A percentile compares a stretch with the other conserved stretches of the same genome.
phyloP scores from a whole-genome alignment of 1,140 invertebrate species.

The Melitaea cinxia region DNA sequence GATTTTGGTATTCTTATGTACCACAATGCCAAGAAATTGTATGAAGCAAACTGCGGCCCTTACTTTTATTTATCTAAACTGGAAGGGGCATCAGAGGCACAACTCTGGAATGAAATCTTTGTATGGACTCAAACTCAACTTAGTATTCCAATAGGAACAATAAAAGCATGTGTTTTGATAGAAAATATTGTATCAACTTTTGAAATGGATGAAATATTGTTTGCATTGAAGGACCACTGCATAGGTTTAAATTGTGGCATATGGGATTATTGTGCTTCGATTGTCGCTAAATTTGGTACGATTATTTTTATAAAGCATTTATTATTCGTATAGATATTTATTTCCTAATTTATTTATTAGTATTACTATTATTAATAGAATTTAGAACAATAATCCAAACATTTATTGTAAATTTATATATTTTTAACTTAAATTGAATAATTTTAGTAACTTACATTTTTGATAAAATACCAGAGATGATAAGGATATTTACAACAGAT shows the following conservation, averaged over 20 bases:
- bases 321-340: neutral
- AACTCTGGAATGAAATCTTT: conserved; percentile 89
- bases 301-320: neutral
- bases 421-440: too few species aligned
- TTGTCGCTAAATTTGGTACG: conserved; percentile 86
- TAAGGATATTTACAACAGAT: too few species aligned
- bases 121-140: conserved; percentile 84
- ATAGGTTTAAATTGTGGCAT: conserved; percentile 89
- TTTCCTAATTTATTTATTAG: too few species aligned
- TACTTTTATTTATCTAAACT: conserved; percentile 87
- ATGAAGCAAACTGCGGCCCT: conserved; percentile 83
- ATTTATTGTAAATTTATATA: too few species aligned
- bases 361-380: too few species aligned
- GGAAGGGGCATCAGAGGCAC: conserved; percentile 85
- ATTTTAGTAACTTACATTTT: too few species aligned
- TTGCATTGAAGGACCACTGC: conserved; percentile 85
- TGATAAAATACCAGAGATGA: too few species aligned
- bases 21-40: conserved; percentile 83
- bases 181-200: conserved; percentile 87
- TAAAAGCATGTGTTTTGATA: conserved; percentile 88
- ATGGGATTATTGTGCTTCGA: conserved; percentile 89
- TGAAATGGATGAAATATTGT: conserved; percentile 88
- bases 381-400: too few species aligned
- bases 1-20: conserved; percentile 87
- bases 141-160: conserved; percentile 82